These are phyloP conservation scores for Brachyopa scutellaris DNA, from an alignment of 2,888 invertebrate genomes.

Conservation along the genomic window DNA sequence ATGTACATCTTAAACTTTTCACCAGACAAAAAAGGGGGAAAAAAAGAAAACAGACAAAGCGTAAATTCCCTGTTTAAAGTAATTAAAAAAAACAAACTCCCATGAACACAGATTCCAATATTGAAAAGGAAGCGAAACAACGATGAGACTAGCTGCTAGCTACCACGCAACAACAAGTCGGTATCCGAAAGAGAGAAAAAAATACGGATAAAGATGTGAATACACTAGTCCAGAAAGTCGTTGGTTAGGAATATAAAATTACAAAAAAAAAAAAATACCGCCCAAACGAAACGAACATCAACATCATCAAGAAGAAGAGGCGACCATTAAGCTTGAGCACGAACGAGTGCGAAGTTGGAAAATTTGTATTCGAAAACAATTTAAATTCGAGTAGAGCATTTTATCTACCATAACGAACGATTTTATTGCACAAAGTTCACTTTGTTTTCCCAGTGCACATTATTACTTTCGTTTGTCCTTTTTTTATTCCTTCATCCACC, in stretches of 20 bases:
- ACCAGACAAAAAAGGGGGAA: too few species aligned
- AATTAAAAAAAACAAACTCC: conserved; percentile 48
- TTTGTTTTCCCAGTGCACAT: conserved; percentile 33
- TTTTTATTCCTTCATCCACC: background rate
- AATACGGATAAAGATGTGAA: background rate
- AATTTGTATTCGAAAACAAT: conserved; percentile 73
- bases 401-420: conserved; percentile 71
- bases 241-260: conserved; percentile 7
- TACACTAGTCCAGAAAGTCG: conserved; percentile 1
- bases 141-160: conserved; percentile 8
- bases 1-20: background rate
- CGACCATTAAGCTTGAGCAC: conserved; percentile 63
- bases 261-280: conserved; percentile 7
- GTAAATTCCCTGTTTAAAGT: conserved; percentile 36
- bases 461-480: conserved; percentile 33
- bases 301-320: conserved; percentile 32
- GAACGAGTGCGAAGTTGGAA: conserved; percentile 43
- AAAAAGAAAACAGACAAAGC: conserved; percentile 1
- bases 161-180: conserved; percentile 6
- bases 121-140: conserved; percentile 17
- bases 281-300: conserved; percentile 43
- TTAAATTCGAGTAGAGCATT: conserved; percentile 72
- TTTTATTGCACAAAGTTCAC: conserved; percentile 47
- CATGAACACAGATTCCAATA: conserved; percentile 25
- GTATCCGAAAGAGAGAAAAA: background rate